Conservation (phyloP, 2,797 vertebrate species). For the Corythornis leucogaster region DNA sequence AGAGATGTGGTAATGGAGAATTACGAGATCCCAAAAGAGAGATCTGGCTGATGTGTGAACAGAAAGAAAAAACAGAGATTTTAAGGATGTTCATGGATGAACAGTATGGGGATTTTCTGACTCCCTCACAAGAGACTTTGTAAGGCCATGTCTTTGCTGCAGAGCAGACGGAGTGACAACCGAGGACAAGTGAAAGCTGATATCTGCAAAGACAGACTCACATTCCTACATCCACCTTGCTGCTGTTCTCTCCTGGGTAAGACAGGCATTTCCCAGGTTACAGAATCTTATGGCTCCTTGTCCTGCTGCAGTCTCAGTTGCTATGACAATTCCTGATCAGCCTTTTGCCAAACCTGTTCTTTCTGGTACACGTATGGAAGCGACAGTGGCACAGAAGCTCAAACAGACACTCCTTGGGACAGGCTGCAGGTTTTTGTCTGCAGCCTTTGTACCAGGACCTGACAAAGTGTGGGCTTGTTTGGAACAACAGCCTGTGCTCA, state of each 20-base stretch:
- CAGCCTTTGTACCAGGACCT: background rate
- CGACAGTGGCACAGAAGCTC: background rate
- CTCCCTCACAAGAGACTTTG: background rate
- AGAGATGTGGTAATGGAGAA: background rate
- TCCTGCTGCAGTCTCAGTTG: slow-evolving; percentile 23
- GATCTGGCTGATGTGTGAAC: background rate
- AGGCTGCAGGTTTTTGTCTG: background rate
- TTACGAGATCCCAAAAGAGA: background rate
- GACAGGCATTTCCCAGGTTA: background rate
- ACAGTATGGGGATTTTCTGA: background rate
- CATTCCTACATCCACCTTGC: background rate
- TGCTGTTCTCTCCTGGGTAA: background rate
- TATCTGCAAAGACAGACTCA: background rate
- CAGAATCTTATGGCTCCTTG: background rate
- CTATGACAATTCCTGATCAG: slow-evolving; percentile 20
- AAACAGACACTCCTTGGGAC: background rate
- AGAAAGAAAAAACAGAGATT: background rate
- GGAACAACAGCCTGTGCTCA: background rate
- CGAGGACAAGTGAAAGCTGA: background rate
- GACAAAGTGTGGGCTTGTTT: background rate
- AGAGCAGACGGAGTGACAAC: background rate
- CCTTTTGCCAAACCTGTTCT: background rate
- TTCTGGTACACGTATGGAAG: background rate
- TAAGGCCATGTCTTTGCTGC: background rate
- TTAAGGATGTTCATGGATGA: background rate